Percentiles rank a stretch among this genome's conserved stretches.
These are phyloP conservation scores for Agonopterix subpropinquella DNA, from an alignment of 2,888 invertebrate genomes.

Conservation along the genomic window DNA sequence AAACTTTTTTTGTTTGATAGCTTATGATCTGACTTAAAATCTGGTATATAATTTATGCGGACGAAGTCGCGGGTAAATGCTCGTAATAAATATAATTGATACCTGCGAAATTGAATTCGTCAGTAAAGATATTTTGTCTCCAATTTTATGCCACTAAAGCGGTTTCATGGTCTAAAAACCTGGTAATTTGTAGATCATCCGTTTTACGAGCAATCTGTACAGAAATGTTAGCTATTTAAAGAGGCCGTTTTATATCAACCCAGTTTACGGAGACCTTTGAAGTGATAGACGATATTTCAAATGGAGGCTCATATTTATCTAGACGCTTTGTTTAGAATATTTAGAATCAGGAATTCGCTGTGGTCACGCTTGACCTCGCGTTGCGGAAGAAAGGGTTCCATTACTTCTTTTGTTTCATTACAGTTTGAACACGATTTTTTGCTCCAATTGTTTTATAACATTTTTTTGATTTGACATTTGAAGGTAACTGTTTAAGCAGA, in stretches of 20 bases:
- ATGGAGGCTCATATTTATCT: constrained; percentile 23
- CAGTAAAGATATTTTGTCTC: constrained; percentile 21
- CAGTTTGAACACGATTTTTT: constrained; percentile 41
- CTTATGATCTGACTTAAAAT: no score
- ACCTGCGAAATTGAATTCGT: constrained; percentile 13
- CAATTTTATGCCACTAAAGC: constrained; percentile 38
- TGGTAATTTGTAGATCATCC: constrained; percentile 13
- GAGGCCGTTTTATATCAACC: constrained; percentile 8
- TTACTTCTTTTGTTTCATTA: constrained; percentile 59
- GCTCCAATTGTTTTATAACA: constrained; percentile 30
- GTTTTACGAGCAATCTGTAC: constrained; percentile 13
- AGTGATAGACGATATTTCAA: constrained; percentile 5
- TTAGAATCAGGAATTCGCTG: constrained; percentile 48
- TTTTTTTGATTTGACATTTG: constrained; percentile 20
- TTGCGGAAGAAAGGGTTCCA: constrained; percentile 63
- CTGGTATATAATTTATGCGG: no score
- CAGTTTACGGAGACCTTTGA: constrained; percentile 7
- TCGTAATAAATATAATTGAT: constrained; percentile 2
- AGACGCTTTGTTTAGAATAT: constrained; percentile 27
- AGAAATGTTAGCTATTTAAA: constrained; percentile 12
- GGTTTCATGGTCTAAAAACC: constrained; percentile 45
- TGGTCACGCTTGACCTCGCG: constrained; percentile 64
- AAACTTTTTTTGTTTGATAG: no score
- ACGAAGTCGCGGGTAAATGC: no score
- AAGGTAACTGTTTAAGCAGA: constrained; percentile 9